A percentile compares a stretch with the other conserved stretches of the same genome.
Evolutionary conservation across 2,113 vertebrate species (phyloP).

Genomic region (Columba janthina): DNA sequence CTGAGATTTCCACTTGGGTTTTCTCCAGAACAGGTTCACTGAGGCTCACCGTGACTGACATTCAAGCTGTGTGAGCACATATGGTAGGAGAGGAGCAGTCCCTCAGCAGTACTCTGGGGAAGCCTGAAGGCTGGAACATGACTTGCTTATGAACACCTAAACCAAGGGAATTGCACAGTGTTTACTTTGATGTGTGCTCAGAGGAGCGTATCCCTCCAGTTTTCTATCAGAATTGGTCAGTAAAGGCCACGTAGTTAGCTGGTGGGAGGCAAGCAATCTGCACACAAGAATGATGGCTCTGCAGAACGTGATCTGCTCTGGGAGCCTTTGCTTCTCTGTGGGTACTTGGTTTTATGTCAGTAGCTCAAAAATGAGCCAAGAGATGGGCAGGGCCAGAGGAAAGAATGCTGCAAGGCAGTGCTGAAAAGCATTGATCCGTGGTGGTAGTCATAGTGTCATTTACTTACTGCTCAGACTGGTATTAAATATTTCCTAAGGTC

Average conservation of each 20-base stretch:
- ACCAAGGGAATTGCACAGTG: not conserved
- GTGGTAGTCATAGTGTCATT: not conserved
- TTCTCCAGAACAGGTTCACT: constrained; percentile 14
- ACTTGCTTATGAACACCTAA: constrained; percentile 4
- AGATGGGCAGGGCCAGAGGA: not conserved
- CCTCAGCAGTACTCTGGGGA: not conserved
- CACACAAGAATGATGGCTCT: not conserved
- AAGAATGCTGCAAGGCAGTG: not conserved
- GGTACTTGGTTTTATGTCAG: not conserved
- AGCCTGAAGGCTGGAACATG: not conserved
- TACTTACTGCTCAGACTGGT: not conserved
- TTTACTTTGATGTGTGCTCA: not conserved
- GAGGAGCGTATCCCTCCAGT: not conserved
- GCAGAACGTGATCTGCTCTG: not conserved
- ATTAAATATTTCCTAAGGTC: not conserved
- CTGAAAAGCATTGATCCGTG: not conserved
- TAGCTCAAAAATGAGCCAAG: not conserved
- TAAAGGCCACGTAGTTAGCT: not conserved
- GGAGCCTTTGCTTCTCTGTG: not conserved
- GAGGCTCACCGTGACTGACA: not conserved
- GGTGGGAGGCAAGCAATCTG: not conserved
- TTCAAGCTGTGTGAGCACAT: constrained; percentile 19
- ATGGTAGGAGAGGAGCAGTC: constrained; percentile 19
- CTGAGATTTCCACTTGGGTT: constrained; percentile 9
- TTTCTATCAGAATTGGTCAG: not conserved